Conservation (phyloP, 1,140 invertebrate species). For the Saxidomus purpurata region DNA sequence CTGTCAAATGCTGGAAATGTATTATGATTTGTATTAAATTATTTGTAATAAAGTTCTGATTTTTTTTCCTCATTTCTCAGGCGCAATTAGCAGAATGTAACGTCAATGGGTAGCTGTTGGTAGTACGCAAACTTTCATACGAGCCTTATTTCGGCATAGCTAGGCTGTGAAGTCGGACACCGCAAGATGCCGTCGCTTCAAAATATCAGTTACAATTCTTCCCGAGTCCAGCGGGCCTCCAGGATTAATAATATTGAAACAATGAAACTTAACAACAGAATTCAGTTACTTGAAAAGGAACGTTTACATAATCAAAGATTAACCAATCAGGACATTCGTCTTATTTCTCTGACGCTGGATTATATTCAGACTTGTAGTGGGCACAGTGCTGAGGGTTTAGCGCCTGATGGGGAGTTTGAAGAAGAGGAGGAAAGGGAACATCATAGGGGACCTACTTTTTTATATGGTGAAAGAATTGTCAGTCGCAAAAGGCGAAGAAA, state of each 20-base stretch:
- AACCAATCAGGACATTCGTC: slow-evolving; percentile 81
- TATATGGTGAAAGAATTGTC: slow-evolving; percentile 81
- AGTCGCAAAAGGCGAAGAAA: slow-evolving; percentile 76
- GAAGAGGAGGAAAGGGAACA: slow-evolving; percentile 61
- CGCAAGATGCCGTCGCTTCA: slow-evolving; percentile 73
- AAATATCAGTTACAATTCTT: slow-evolving; percentile 78
- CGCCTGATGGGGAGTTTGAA: slow-evolving; percentile 63
- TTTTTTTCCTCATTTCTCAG: no score
- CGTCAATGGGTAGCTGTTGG: no score
- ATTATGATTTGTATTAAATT: no score
- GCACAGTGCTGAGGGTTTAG: slow-evolving; percentile 79
- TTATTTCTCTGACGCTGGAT: slow-evolving; percentile 80
- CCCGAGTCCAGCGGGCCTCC: slow-evolving; percentile 78
- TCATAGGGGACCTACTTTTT: slow-evolving; percentile 74
- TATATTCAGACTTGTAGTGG: slow-evolving; percentile 81
- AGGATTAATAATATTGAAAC: slow-evolving; percentile 80
- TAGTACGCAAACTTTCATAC: not conserved
- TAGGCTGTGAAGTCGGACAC: not conserved
- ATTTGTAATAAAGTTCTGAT: no score
- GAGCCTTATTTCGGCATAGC: not conserved
- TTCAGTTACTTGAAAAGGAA: slow-evolving; percentile 80
- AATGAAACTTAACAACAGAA: slow-evolving; percentile 70
- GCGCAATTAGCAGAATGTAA: no score
- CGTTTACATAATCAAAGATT: slow-evolving; percentile 76
- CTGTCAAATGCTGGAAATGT: no score